Conservation (phyloP, 2,888 invertebrate genomes). For the Ophonus ardosiacus region DNA sequence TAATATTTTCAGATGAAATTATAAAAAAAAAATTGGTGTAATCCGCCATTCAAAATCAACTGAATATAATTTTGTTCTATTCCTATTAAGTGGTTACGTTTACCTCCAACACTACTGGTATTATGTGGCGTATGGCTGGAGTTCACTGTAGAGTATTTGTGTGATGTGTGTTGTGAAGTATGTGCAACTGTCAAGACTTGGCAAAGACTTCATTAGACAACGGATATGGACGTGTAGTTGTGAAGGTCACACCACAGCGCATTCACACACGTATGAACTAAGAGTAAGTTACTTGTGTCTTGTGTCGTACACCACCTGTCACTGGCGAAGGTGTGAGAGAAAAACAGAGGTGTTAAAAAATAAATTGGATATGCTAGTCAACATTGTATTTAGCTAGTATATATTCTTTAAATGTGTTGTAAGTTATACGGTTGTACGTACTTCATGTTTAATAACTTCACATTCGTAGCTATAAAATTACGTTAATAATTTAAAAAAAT, state of each 20-base stretch:
- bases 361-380: background rate
- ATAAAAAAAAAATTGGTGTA: no score
- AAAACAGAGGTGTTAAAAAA: background rate
- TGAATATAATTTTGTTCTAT: no score
- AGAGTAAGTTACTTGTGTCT: background rate
- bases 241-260: slow-evolving; percentile 42
- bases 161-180: background rate
- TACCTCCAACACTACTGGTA: background rate
- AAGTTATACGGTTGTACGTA: no score
- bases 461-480: no score
- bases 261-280: slow-evolving; percentile 29
- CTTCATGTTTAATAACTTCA: no score
- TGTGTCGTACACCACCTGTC: background rate
- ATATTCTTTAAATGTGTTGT: no score
- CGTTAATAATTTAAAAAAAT: no score
- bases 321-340: background rate
- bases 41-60: no score
- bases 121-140: background rate
- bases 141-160: background rate
- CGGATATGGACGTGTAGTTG: slow-evolving; percentile 38
- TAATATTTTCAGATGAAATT: no score
- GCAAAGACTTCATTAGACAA: slow-evolving; percentile 42
- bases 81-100: no score
- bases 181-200: slow-evolving; percentile 32
- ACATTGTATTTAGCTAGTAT: no score